phyloP scores from a whole-genome alignment of 92 coral and sea anemone species.

The Chrysogorgia sp. region DNA sequence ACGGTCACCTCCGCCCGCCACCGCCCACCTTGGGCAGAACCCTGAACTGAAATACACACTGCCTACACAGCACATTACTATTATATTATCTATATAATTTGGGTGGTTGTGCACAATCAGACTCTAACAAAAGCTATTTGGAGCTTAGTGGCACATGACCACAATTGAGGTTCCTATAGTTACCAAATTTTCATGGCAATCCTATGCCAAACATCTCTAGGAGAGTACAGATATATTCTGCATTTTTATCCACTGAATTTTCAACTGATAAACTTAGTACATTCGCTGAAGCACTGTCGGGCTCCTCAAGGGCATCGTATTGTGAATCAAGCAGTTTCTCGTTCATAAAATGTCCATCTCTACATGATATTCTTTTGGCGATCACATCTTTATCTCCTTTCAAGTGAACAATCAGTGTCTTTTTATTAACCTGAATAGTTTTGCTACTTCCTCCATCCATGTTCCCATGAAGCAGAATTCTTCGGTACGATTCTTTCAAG shows the following conservation, averaged over 20 bases:
- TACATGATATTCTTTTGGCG: constrained; percentile 64
- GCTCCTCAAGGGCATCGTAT: constrained; percentile 69
- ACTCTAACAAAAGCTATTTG: too few species aligned
- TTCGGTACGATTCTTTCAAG: constrained; percentile 76
- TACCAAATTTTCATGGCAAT: too few species aligned
- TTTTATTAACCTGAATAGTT: constrained; percentile 20
- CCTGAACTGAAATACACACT: too few species aligned
- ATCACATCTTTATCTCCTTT: constrained; percentile 80
- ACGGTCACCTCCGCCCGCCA: too few species aligned
- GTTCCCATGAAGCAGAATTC: constrained; percentile 77
- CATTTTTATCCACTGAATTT: constrained; percentile 69
- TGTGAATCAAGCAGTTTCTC: constrained; percentile 78
- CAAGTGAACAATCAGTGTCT: constrained; percentile 68
- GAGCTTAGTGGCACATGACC: too few species aligned
- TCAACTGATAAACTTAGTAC: constrained; percentile 62
- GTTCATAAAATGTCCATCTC: constrained; percentile 81
- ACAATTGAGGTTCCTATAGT: too few species aligned
- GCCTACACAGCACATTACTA: too few species aligned
- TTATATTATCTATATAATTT: too few species aligned
- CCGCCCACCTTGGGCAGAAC: too few species aligned
- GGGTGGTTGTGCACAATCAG: too few species aligned
- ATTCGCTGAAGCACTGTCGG: constrained; percentile 57
- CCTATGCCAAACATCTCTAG: background rate
- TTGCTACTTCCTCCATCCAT: constrained; percentile 26
- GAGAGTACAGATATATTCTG: background rate